Base-by-base conservation (phyloP, 2,888 invertebrate species). In the Dendrolimus houi region DNA sequence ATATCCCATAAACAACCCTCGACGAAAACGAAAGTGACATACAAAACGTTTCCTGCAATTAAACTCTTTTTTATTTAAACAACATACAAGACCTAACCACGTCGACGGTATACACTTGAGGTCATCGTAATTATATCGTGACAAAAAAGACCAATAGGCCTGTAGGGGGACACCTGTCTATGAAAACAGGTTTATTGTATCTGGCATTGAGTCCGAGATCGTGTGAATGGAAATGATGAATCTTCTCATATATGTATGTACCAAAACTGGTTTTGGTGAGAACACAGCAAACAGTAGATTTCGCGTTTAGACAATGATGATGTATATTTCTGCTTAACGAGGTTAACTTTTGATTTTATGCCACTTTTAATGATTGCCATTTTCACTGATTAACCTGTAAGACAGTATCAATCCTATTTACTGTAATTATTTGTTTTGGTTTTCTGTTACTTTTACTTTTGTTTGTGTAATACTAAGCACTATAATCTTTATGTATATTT, bases 141-240 rank as follows among this genome's bases (percentile, higher is more conserved):
- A 63, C 63, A 73, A 72, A 69, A 64, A 64, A 68, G 68, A 66
- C 62, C 67, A 64, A 63, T 68, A 68, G 69, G 63, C 64, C 65
- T 66, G 61, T 61, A 66, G 67, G 67, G 68, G 74, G 77, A 80
- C 86, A 87, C 83, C 83, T 86, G 85, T 85, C 83, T 74, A 75
- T 69, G 70, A 69, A 71, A 85, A 87, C 86, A 70, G 85, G 87
- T 87, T 85, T 77, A 63, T 61, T 70, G 64, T 65, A 66, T 65
- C 63, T 68, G 63, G 66, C 70, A 67, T 60, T 61, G 55, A 29
- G 54, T 47, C 54, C 55, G 62, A 63, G 71, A 75, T 75, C 85
- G 87, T 86, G 85, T 83, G 86, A 86, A 84, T 83, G 79, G 73
- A 79, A 71, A 69, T 79, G 80, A 77, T 78, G 79, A 70, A 73